Evolutionary conservation across 2,113 vertebrate genomes (phyloP), one percentile per base, ranked within the genome.

Genomic region (Regulus satrapa): DNA sequence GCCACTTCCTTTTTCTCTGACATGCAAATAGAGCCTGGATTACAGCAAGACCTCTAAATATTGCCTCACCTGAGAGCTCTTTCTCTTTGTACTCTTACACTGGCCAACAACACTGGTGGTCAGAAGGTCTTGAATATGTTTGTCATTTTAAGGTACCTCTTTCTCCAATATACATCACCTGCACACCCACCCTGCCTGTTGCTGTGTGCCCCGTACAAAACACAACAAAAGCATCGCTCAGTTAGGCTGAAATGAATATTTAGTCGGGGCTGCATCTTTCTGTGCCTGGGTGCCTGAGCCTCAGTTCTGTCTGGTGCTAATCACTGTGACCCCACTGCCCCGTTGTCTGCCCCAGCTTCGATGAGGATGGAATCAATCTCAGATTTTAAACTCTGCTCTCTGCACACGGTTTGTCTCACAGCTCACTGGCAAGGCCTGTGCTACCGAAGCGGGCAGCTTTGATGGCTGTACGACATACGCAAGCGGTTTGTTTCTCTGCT

Each of bases 141-240:
- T 85, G 24, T 45, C 3, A 0, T 31, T 31, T 3, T 14, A 40
- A 1, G 0, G 36, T 21, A 59, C n/a, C 28, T 68, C 25, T 69
- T 84, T 66, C 79, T 75, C 46, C 54, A 17, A 28, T 0, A 0
- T 4, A 40, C 14, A 48, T 8, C 1, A 1, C 18, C 1, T 11
- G 43, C 31, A 38, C 62, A 28, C 25, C 40, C 7, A 3, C 24
- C 34, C 59, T 46, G 41, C 6, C 51, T 62, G 34, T 34, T 77
- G 34, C 49, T 48, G 15, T 11, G 26, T 67, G 25, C 18, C 21
- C 0, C 0, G 8, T 7, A 51, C 16, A 76, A 52, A 81, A 76
- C 8, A 38, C 14, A 24, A 9, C 28, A 61, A 77, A 85, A 69
- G 9, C 7, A 18, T 49, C 14, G 32, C 24, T 34, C 69, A 9